phyloP scores from a whole-genome alignment of 2,113 vertebrate genomes.

The Diadophis punctatus region DNA sequence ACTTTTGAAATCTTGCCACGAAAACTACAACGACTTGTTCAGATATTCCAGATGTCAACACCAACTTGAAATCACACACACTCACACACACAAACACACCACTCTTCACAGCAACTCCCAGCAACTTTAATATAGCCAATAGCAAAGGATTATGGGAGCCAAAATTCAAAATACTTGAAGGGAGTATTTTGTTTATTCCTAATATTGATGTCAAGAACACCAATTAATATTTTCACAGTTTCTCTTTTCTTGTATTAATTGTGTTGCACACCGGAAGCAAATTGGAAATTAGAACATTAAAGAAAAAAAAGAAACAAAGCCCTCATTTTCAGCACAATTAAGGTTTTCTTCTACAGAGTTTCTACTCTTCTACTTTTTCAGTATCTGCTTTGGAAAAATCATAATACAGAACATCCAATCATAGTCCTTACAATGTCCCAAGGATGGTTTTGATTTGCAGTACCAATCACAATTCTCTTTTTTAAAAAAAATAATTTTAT shows the following conservation, averaged over 20 bases:
- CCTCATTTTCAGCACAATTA: conserved; percentile 24
- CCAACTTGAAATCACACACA: neutral
- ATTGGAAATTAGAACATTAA: conserved; percentile 15
- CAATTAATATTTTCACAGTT: conserved; percentile 37
- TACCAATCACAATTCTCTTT: conserved; percentile 55
- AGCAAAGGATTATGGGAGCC: neutral
- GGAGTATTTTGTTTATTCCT: neutral
- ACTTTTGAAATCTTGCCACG: neutral
- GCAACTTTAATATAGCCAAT: neutral
- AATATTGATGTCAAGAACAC: neutral
- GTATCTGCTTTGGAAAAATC: conserved; percentile 36
- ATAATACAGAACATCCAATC: conserved; percentile 34
- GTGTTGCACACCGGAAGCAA: neutral
- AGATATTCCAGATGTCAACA: neutral
- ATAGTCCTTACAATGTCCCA: conserved; percentile 44
- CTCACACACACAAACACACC: no score
- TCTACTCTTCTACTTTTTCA: neutral
- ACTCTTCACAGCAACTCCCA: neutral
- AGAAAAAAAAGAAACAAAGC: conserved; percentile 15
- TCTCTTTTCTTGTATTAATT: conserved; percentile 22
- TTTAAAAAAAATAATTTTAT: no score
- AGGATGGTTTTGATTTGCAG: conserved; percentile 62
- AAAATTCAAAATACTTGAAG: neutral
- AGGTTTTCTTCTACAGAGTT: neutral
- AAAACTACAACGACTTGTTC: neutral